Base-by-base conservation (phyloP, 1,140 invertebrate species). In the Drosophila albomicans region DNA sequence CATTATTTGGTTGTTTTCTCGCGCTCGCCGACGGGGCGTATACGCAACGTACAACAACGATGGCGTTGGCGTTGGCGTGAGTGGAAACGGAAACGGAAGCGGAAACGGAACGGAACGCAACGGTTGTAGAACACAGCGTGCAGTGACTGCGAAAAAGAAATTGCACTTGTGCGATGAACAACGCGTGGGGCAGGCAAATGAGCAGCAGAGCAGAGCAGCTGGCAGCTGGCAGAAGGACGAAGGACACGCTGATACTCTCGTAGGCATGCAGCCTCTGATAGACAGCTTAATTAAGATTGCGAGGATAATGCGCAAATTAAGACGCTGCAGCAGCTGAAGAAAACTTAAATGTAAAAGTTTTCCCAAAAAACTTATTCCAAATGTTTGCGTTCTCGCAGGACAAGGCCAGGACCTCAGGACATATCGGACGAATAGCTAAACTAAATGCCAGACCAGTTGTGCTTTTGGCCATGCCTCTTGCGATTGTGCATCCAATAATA, bases 281-380 rank as follows among this genome's bases (percentile, higher is more conserved):
- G 78, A 68, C 78, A 81, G 62, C 69, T 81, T 78, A 69, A 81
- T 82, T 82, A 82, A 82, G 78, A 82, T 78, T 62, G 75, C 63
- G 30, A 69, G 69, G 79, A 80, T 81, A 81, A 81, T 81, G 79
- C 56, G 43, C 67, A 81, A 77, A 77, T 81, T 72, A 81, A 80
- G 68, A 80, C 59, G 69, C 68, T 72, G 74, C 54, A 51, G 65
- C 56, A 70, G 20, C 38, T 49, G 38, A 30, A 13, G 25, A 56
- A 57, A 62, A 52, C 43, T 65, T 30, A 35, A 57, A 62, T 28
- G 15, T 10, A 38, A 28, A 69, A 52, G 10, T 69, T 46, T 68
- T 30, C 13, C 20, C 28, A 35, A 51, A 20, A 51, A 38, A 63
- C 2, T 49, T 25, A 11, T 3, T 1, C 30, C 52, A 57, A 43